Base-by-base conservation (phyloP, 2,888 invertebrate species). In the Pardosa pseudoannulata region DNA sequence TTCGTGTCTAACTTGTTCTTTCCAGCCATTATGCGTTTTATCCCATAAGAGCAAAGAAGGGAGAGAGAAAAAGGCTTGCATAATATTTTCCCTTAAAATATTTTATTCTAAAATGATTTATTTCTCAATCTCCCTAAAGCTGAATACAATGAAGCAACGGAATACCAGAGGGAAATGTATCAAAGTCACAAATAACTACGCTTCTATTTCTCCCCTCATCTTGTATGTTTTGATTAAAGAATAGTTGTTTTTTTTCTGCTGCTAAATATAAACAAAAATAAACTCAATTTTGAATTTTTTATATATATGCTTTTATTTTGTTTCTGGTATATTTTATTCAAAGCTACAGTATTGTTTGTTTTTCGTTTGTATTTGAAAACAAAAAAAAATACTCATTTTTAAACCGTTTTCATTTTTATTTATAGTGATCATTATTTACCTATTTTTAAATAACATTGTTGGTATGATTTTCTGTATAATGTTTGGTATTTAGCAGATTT, bases 181-280 rank as follows among this genome's bases (percentile, higher is more conserved):
- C 68, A 81, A 72, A 74, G 73, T 81, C 81, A 68, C 67, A 41
- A 56, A 81, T 81, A 74, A 56, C 74, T 73, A 72, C 31, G 13
- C 32, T 3, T 56, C 68, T 19, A 16, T 39, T 3, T 5, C 72
- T 9, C 67, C 56, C 23, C 56, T 23, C 23, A 56, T 56, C 56
- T 56, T 19, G 16, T 68, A 62, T 70, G 71, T 68, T 81, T 81
- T 81, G 74, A 81, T 81, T 81, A 81, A 74, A 74, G 29, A 23
- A 46, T n/a, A 46, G 16, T 50, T 46, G n/a, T 71, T 41, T 56
- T 19, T n/a, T n/a, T n/a, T n/a, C n/a, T n/a, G n/a, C n/a, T 23
- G 31, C 62, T 56, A n/a, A 32, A 39, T 13, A 27, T 29, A 46
- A 28, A 27, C 13, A 50, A 46, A 70, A 46, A 71, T n/a, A 65